Evolutionary conservation across 1,140 invertebrate genomes (phyloP).

Genomic region (Caenorhabditis briggsae): DNA sequence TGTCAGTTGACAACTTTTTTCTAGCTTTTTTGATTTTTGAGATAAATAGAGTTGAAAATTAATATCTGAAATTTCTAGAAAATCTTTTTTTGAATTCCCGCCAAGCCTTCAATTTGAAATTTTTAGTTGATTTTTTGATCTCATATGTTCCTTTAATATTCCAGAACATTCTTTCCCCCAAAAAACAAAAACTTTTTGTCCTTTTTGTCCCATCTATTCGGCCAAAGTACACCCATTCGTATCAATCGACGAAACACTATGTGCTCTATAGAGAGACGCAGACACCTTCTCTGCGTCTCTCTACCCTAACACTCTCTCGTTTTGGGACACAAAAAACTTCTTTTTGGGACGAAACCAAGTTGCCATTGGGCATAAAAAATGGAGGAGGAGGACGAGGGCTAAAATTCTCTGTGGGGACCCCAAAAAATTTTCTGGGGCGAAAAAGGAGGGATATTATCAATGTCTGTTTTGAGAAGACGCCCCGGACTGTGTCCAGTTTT

Average conservation of each 20-base stretch:
- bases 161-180: not conserved
- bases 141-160: too few relatives aligned
- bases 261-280: not conserved
- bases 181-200: not conserved
- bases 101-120: too few relatives aligned
- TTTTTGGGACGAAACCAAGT: constrained; percentile 8
- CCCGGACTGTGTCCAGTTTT: not conserved
- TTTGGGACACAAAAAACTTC: not conserved
- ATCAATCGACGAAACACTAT: not conserved
- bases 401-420: not conserved
- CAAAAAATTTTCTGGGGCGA: constrained; percentile 15
- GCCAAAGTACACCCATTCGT: constrained; percentile 43
- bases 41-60: too few relatives aligned
- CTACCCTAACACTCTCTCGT: not conserved
- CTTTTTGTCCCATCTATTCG: not conserved
- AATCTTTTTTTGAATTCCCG: too few relatives aligned
- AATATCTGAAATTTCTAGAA: too few relatives aligned
- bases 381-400: not conserved
- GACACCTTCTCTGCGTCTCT: not conserved
- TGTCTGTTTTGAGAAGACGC: not conserved
- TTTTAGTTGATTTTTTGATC: too few relatives aligned
- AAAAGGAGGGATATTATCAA: constrained; percentile 27
- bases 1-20: too few relatives aligned
- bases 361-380: constrained; percentile 19
- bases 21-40: too few relatives aligned